These are phyloP conservation scores for Agrotis ipsilon DNA, from an alignment of 2,888 invertebrate species.

Conservation along the genomic window DNA sequence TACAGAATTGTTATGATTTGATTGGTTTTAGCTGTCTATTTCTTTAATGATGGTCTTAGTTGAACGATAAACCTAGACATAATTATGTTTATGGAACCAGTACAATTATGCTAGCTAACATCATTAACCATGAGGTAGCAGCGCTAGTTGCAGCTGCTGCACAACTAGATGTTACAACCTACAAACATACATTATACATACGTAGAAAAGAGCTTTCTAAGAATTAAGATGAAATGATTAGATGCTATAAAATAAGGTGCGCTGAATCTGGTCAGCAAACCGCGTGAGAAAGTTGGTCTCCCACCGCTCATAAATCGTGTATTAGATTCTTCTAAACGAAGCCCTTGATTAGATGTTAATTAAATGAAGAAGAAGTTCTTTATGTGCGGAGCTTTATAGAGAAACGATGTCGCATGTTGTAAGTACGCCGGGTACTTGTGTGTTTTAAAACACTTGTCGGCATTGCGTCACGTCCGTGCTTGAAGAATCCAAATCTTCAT, in stretches of 20 bases:
- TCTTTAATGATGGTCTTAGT: slow-evolving; percentile 18
- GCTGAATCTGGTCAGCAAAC: slow-evolving; percentile 77
- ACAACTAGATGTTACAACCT: slow-evolving; percentile 51
- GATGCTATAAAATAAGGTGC: slow-evolving; percentile 74
- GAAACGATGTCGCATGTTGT: slow-evolving; percentile 75
- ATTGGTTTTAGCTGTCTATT: not conserved
- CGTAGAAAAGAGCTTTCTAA: slow-evolving; percentile 62
- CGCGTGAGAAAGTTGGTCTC: slow-evolving; percentile 84
- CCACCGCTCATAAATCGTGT: slow-evolving; percentile 80
- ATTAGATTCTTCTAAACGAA: slow-evolving; percentile 82
- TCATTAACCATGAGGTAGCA: slow-evolving; percentile 44
- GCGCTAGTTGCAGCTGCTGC: slow-evolving; percentile 29
- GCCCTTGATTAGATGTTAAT: slow-evolving; percentile 86
- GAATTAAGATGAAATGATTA: slow-evolving; percentile 67
- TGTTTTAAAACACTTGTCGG: slow-evolving; percentile 66
- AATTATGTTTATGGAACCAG: slow-evolving; percentile 30
- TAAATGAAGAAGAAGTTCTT: slow-evolving; percentile 83
- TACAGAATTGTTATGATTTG: not conserved
- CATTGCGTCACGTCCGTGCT: slow-evolving; percentile 75
- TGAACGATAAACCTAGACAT: slow-evolving; percentile 9
- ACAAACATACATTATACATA: slow-evolving; percentile 56
- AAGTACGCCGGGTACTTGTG: slow-evolving; percentile 67
- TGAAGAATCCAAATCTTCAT: slow-evolving; percentile 75
- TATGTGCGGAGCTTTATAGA: slow-evolving; percentile 68
- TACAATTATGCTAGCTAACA: slow-evolving; percentile 45